Conservation (phyloP, 2,888 invertebrate species). For the Parascotia fuliginaria region DNA sequence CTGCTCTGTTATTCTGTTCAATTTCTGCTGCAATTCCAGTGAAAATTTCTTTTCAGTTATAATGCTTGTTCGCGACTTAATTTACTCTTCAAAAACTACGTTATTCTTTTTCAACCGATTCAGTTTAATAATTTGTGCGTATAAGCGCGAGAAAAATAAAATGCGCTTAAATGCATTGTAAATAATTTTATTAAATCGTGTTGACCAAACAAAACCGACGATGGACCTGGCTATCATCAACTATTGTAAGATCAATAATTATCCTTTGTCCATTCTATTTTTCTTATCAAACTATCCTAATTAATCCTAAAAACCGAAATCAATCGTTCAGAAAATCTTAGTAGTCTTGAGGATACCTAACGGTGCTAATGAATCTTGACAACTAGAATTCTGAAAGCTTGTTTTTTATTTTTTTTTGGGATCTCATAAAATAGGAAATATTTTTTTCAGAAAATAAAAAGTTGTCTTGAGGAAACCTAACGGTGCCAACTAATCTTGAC, state of each 20-base stretch:
- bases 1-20: not conserved
- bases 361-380: not conserved
- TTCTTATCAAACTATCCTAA: not conserved
- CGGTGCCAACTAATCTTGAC: slow-evolving; percentile 6
- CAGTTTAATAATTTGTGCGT: not conserved
- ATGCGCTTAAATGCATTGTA: too few species aligned
- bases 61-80: not conserved
- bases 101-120: not conserved
- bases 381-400: not conserved
- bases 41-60: too few species aligned
- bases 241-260: too few species aligned
- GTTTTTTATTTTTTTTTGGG: not conserved
- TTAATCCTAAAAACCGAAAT: not conserved
- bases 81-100: not conserved
- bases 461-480: not conserved
- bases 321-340: not conserved
- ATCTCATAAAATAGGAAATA: not conserved
- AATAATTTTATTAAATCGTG: too few species aligned
- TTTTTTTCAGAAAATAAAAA: not conserved
- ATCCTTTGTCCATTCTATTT: too few species aligned
- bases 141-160: not conserved
- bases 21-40: too few species aligned
- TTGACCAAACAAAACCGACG: too few species aligned
- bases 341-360: slow-evolving; percentile 2
- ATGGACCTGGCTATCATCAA: too few species aligned